Evolutionary conservation across 2,797 vertebrate species (phyloP), one percentile per base, ranked within the genome.

Genomic region (Danio kyathit): DNA sequence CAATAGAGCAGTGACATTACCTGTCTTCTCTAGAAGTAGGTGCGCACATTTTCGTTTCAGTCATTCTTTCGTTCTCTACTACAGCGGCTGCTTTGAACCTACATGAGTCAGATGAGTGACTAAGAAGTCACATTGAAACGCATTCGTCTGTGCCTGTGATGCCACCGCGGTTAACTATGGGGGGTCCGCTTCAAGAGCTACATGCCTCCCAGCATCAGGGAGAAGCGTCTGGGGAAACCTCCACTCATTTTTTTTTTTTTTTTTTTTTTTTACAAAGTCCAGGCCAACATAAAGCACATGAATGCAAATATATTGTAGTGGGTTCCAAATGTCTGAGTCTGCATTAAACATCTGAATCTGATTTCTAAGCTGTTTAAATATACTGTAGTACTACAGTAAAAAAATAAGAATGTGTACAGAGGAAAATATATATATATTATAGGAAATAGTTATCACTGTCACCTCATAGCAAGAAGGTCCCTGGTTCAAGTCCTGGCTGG

Each of bases 111-210:
- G 72, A 80, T 43, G 69, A 71, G 78, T 86, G 86, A 85, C 83
- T 85, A 80, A 83, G 80, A 81, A 86, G 83, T 86, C 82, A 84
- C 82, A 84, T 65, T 87, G 80, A 82, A 87, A 83, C 54, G 60
- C 60, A 69, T 83, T 74, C 76, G 61, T 79, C 61, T 74, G 17
- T 67, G 78, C 74, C 75, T 80, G 65, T 70, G 64, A 83, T 82
- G 64, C 65, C 51, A 74, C 71, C 79, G 12, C 19, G 1, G 41
- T 40, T 14, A 71, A 79, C 49, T 10, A 57, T 80, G 79, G 52
- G 70, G 64, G 56, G 74, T 80, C 54, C 6, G 43, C 11, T 43
- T 54, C 66, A 85, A 83, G 69, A 81, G 73, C 61, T 61, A 40
- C 67, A 46, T 48, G 16, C 21, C 74, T 54, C 56, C 48, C n/a